Conservation (phyloP, 1,140 invertebrate genomes). For the Gerris buenoi region DNA sequence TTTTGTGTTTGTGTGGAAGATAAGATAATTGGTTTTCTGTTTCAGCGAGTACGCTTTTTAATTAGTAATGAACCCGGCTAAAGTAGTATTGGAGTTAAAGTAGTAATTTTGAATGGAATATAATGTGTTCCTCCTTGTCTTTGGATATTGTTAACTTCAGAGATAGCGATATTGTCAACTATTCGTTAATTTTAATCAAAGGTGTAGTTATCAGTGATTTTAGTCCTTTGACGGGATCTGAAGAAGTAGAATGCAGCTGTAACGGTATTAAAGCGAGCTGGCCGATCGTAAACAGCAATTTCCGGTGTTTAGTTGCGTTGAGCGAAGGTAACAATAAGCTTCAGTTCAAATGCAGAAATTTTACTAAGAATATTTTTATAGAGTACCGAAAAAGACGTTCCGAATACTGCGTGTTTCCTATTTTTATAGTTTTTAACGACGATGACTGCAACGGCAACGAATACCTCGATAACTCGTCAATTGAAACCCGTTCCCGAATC, state of each 20-base stretch:
- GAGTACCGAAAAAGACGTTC: background rate
- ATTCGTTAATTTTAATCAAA: slow-evolving; percentile 4
- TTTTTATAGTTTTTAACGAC: background rate
- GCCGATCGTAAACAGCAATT: background rate
- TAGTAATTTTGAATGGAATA: too few relatives aligned
- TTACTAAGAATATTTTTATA: background rate
- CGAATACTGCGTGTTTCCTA: background rate
- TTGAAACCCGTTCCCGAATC: background rate
- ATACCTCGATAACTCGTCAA: background rate
- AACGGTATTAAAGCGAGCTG: background rate
- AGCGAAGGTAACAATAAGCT: background rate
- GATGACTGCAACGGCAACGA: background rate
- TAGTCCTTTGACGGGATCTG: background rate
- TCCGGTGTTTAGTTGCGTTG: background rate
- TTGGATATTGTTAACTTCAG: too few relatives aligned
- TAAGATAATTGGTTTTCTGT: too few relatives aligned
- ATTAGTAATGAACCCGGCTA: too few relatives aligned
- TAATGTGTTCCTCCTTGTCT: too few relatives aligned
- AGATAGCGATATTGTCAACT: background rate
- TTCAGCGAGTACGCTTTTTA: too few relatives aligned
- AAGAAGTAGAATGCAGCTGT: background rate
- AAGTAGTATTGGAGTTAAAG: too few relatives aligned
- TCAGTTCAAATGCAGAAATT: background rate
- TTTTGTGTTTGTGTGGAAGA: too few relatives aligned
- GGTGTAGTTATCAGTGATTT: background rate